A percentile compares a stretch with the other conserved stretches of the same genome.
Conservation (phyloP, 2,113 vertebrate genomes). For the Puffinus mauretanicus region DNA sequence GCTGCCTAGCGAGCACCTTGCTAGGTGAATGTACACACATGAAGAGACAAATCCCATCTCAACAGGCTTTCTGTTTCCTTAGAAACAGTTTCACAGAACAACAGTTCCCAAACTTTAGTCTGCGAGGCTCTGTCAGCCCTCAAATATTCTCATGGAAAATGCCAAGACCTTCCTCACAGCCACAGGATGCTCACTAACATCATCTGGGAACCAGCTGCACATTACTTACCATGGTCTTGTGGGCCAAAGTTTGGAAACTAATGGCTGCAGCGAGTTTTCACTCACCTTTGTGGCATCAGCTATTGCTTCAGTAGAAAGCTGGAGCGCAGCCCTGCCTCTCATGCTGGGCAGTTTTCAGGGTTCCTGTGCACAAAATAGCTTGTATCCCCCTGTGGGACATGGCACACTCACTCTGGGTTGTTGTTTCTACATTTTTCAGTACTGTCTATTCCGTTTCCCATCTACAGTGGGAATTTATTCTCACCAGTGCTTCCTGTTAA, state of each 20-base stretch:
- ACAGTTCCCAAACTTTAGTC: not conserved
- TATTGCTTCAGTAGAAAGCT: not conserved
- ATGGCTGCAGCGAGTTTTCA: not conserved
- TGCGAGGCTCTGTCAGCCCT: not conserved
- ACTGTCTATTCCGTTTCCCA: not conserved
- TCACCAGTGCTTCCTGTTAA: not conserved
- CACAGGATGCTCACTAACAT: not conserved
- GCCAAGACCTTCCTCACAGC: not conserved
- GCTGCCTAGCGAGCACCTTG: not conserved
- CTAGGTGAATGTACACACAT: not conserved
- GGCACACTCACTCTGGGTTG: not conserved
- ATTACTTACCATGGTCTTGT: fast-evolving
- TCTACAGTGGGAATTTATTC: not conserved
- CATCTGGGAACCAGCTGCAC: not conserved
- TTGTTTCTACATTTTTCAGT: not conserved
- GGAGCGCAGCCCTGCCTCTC: not conserved
- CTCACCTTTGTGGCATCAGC: not conserved
- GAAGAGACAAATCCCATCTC: not conserved
- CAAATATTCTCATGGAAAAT: not conserved
- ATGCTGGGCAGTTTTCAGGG: not conserved
- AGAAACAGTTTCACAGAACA: not conserved
- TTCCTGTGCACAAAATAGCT: not conserved
- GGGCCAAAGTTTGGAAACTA: not conserved
- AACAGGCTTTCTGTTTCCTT: not conserved
- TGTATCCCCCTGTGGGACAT: not conserved